phyloP scores from a whole-genome alignment of 2,888 invertebrate genomes.

The Lochmaea capreae region DNA sequence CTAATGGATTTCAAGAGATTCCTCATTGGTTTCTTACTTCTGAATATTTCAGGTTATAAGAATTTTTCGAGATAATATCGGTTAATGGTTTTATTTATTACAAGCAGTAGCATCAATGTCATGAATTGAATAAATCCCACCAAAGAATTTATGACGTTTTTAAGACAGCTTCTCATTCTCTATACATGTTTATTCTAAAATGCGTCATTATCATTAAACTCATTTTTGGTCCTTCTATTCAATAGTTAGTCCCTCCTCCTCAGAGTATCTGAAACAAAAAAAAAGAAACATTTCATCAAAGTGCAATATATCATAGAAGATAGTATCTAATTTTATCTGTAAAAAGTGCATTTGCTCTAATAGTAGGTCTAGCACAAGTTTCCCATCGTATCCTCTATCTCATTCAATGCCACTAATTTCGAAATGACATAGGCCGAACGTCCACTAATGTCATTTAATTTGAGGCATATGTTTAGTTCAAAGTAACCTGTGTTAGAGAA shows the following conservation, averaged over 20 bases:
- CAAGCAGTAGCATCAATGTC: neutral
- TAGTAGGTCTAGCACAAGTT: constrained; percentile 46
- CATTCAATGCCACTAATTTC: constrained; percentile 46
- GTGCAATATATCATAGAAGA: constrained; percentile 30
- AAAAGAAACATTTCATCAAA: constrained; percentile 29
- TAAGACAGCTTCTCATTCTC: too few species aligned
- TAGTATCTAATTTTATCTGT: constrained; percentile 29
- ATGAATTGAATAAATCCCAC: too few species aligned
- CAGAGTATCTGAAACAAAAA: constrained; percentile 8
- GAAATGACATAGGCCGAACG: constrained; percentile 57
- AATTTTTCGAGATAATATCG: neutral
- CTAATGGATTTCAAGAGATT: neutral
- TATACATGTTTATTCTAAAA: neutral
- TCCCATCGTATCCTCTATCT: constrained; percentile 43
- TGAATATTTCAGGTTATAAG: neutral
- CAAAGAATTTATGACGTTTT: too few species aligned
- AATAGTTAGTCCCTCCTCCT: neutral
- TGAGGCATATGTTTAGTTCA: constrained; percentile 59
- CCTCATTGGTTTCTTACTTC: neutral
- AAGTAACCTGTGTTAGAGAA: constrained; percentile 40
- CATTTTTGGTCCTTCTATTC: neutral
- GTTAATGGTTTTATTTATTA: neutral
- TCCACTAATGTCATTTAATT: constrained; percentile 62
- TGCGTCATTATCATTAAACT: neutral
- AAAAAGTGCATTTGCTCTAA: constrained; percentile 49